Conservation (phyloP, 2,797 vertebrate genomes). For the Austrolebias charrua region DNA sequence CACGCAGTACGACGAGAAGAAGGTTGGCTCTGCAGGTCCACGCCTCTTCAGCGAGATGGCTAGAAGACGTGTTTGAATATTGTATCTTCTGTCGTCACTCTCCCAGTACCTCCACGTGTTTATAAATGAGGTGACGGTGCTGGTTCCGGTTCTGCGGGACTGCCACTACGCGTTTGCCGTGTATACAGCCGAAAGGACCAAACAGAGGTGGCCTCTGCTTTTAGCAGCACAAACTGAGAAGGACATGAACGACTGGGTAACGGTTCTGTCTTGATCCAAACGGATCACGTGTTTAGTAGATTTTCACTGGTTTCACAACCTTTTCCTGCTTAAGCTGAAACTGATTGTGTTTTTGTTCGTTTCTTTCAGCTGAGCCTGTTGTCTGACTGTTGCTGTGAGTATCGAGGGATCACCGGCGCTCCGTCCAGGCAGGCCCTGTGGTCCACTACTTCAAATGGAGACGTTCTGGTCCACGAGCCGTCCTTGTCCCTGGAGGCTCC, state of each 20-base stretch:
- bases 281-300: neutral
- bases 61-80: no score
- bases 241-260: slow-evolving; percentile 95
- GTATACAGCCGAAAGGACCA: slow-evolving; percentile 90
- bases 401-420: slow-evolving; percentile 82
- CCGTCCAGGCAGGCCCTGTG: slow-evolving; percentile 91
- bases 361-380: slow-evolving; percentile 84
- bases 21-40: slow-evolving; percentile 76
- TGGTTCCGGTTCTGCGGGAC: slow-evolving; percentile 90
- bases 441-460: slow-evolving; percentile 94
- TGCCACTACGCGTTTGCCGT: slow-evolving; percentile 88
- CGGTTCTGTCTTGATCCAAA: neutral
- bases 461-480: slow-evolving; percentile 94
- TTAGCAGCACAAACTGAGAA: slow-evolving; percentile 87
- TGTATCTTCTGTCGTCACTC: neutral
- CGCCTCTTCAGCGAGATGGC: no score
- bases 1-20: slow-evolving; percentile 89
- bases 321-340: neutral
- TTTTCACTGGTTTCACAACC: no score
- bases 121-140: slow-evolving; percentile 90
- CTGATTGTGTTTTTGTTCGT: neutral
- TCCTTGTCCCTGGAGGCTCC: slow-evolving; percentile 84
- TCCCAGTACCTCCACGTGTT: slow-evolving; percentile 89
- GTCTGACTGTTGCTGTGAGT: slow-evolving; percentile 89
- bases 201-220: slow-evolving; percentile 89